phyloP scores from a whole-genome alignment of 2,888 invertebrate species.

The Itoplectis maculator region DNA sequence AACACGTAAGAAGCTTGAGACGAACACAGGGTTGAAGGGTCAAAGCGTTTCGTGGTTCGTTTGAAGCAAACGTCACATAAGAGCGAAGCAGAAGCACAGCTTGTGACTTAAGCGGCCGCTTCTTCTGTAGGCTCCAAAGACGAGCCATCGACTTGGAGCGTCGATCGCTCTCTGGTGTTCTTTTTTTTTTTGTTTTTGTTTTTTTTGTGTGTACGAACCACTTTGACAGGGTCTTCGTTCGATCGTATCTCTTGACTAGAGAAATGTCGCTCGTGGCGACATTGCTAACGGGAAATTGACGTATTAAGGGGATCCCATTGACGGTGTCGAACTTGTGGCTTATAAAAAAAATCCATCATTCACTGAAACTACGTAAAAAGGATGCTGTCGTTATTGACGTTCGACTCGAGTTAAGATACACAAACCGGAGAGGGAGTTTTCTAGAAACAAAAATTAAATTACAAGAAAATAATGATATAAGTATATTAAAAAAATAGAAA shows the following conservation, averaged over 20 bases:
- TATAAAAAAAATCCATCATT: not conserved
- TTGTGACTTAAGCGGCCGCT: conserved; percentile 74
- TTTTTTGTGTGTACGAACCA: conserved; percentile 62
- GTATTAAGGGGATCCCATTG: not conserved
- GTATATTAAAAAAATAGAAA: not conserved
- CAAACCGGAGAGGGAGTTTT: not conserved
- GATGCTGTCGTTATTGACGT: not conserved
- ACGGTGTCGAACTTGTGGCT: not conserved
- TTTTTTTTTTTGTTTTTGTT: conserved; percentile 22
- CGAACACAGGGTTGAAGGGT: conserved; percentile 22
- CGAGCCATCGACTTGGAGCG: conserved; percentile 41
- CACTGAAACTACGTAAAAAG: not conserved
- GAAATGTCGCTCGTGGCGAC: conserved; percentile 7
- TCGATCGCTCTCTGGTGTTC: conserved; percentile 44
- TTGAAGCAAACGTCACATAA: conserved; percentile 71
- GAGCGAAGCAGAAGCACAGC: conserved; percentile 78
- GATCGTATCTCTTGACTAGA: conserved; percentile 12
- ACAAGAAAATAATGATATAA: not conserved
- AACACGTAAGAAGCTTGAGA: conserved; percentile 25
- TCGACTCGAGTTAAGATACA: conserved; percentile 12
- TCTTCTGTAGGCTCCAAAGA: conserved; percentile 72
- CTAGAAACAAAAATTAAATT: too few species aligned
- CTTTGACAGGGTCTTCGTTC: conserved; percentile 27
- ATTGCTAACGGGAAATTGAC: conserved; percentile 5
- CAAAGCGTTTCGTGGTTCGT: conserved; percentile 58